Base-by-base conservation (phyloP, 1,140 invertebrate species). In the Drosophila lacteicornis region DNA sequence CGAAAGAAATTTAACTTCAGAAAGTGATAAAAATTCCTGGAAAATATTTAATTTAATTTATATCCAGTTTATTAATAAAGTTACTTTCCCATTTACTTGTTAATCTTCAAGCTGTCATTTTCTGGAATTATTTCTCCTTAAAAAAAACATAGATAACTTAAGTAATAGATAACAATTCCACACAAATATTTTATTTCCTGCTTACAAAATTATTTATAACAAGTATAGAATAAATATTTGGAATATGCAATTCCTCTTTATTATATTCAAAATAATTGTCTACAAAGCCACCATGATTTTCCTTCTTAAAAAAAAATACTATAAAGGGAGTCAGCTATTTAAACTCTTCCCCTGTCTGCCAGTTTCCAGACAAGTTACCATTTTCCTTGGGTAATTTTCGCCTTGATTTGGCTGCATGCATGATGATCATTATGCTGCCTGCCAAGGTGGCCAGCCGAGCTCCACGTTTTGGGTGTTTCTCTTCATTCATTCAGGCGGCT, bases 391-490 rank as follows among this genome's bases (percentile, higher is more conserved):
- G 45, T 73, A 68, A 75, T 75, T 79, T 79, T 81, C 75, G 50
- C 74, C 65, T 75, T 75, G 53, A 43, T 67, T 43, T 51, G 19
- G 30, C 45, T 51, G 73, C 82, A 45, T 49, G 74, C 63, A 61
- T 79, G 74, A 67, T 82, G 59, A 79, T 82, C 75, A 82, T 86
- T 67, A 79, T 66, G 33, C 13, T 8, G 60, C 40, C 71, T 62
- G 56, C 57, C 76, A 66, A 38, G 53, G 55, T 79, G 66, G 47
- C 60, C 43, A 13, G 46, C 8, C n/a, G 17, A 19, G 42, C 59
- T 33, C 17, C 46, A 47, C 51, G 40, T 60, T 55, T 78, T 63
- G 42, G 59, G 49, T 65, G 56, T 60, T 67, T 45, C 59, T 56
- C 19, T 25, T 27, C 40, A 36, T 22, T 55, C 57, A 66, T 45